A percentile compares a stretch with the other conserved stretches of the same genome.
Evolutionary conservation across 1,140 invertebrate species (phyloP).

Genomic region (Drosophila mayri): DNA sequence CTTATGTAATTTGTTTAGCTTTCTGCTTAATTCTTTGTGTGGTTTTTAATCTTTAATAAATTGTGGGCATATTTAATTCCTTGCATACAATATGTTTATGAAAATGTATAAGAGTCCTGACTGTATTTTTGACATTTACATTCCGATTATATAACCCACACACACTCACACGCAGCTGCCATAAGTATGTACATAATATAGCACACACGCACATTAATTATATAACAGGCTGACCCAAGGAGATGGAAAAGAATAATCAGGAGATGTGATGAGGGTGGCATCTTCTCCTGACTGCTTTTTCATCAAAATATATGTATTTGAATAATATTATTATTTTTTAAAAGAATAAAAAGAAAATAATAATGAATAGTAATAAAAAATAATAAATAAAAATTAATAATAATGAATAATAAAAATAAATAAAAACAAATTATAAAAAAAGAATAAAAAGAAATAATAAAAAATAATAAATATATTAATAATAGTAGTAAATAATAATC

Average conservation of each 20-base stretch:
- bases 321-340: not conserved
- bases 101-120: not conserved
- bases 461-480: no score
- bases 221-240: conserved; percentile 37
- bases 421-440: no score
- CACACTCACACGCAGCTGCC: conserved; percentile 1
- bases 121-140: conserved; percentile 22
- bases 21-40: not conserved
- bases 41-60: conserved; percentile 1
- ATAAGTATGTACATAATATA: conserved; percentile 16
- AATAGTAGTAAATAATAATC: no score
- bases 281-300: not conserved
- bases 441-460: no score
- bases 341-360: not conserved
- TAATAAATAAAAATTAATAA: no score
- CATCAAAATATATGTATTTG: not conserved
- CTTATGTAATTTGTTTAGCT: not conserved
- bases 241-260: conserved; percentile 3
- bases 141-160: conserved; percentile 36
- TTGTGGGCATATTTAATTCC: not conserved
- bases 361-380: not conserved
- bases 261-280: conserved; percentile 3
- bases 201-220: conserved; percentile 61
- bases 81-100: not conserved
- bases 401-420: not conserved